Percentiles rank a stretch among this genome's conserved stretches.
phyloP scores from a whole-genome alignment of 2,797 vertebrate genomes.

The Lophius americanus region DNA sequence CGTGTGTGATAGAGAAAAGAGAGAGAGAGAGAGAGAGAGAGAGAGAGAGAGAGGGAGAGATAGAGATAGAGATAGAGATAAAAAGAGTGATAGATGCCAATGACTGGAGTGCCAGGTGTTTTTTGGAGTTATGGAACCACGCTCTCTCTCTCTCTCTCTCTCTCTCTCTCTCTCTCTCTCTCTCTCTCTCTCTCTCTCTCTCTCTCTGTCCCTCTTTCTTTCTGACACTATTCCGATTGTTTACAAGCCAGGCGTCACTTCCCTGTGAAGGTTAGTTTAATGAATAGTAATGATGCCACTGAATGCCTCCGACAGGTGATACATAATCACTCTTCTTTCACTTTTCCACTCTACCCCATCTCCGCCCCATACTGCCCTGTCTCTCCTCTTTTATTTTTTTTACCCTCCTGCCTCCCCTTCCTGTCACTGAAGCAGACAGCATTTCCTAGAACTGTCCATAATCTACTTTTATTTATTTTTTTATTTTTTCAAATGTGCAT shows the following conservation, averaged over 20 bases:
- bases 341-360: slow-evolving; percentile 61
- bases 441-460: slow-evolving; percentile 77
- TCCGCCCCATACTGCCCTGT: slow-evolving; percentile 21
- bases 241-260: slow-evolving; percentile 91
- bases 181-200: slow-evolving; percentile 9
- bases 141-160: slow-evolving; percentile 20
- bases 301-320: slow-evolving; percentile 82
- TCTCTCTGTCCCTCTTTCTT: slow-evolving; percentile 32
- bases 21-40: too few species aligned
- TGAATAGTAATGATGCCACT: slow-evolving; percentile 91
- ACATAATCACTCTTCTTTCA: slow-evolving; percentile 80
- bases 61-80: too few species aligned
- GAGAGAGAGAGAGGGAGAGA: too few species aligned
- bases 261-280: slow-evolving; percentile 97
- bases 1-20: slow-evolving; percentile 20
- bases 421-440: slow-evolving; percentile 71
- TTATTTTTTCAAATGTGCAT: slow-evolving; percentile 53
- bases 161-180: slow-evolving; percentile 45
- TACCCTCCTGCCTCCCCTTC: slow-evolving; percentile 42
- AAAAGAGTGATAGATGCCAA: not conserved
- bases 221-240: slow-evolving; percentile 87
- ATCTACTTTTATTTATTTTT: slow-evolving; percentile 62
- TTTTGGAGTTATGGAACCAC: slow-evolving; percentile 78
- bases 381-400: slow-evolving; percentile 35
- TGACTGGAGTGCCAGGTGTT: slow-evolving; percentile 76